Conservation (phyloP, 2,113 vertebrate genomes). For the Phylloscopus trochilus region DNA sequence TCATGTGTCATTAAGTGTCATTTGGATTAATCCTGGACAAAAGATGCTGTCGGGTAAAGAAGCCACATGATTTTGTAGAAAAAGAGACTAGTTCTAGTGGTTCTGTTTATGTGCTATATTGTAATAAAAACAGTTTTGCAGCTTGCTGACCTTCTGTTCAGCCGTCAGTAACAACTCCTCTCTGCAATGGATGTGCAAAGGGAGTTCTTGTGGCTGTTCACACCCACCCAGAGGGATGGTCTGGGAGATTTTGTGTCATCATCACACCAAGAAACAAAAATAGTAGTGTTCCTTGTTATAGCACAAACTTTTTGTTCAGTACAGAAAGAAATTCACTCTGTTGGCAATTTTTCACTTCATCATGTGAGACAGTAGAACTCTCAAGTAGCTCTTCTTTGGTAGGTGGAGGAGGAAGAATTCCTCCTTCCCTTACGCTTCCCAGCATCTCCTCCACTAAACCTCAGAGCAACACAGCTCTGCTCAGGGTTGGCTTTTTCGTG, state of each 20-base stretch:
- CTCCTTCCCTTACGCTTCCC: not conserved
- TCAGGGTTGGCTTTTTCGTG: not conserved
- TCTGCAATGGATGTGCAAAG: not conserved
- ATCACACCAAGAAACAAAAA: not conserved
- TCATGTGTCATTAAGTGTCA: not conserved
- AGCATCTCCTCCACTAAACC: not conserved
- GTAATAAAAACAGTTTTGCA: not conserved
- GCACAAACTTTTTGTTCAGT: not conserved
- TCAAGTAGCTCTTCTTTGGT: not conserved
- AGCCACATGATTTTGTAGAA: not conserved
- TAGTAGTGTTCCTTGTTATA: not conserved
- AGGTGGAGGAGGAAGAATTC: not conserved
- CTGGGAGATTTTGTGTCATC: not conserved
- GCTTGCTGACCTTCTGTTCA: not conserved
- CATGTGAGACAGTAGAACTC: not conserved
- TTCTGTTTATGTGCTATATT: not conserved
- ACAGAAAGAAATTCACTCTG: not conserved
- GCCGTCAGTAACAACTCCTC: not conserved
- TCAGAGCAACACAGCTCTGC: not conserved
- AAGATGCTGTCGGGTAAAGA: not conserved
- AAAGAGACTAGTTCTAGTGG: not conserved
- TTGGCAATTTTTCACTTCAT: not conserved
- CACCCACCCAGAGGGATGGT: not conserved
- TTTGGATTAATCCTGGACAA: not conserved
- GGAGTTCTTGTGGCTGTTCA: not conserved